These are phyloP conservation scores for Chelonia mydas DNA, from an alignment of 2,797 vertebrate genomes.

Conservation along the genomic window DNA sequence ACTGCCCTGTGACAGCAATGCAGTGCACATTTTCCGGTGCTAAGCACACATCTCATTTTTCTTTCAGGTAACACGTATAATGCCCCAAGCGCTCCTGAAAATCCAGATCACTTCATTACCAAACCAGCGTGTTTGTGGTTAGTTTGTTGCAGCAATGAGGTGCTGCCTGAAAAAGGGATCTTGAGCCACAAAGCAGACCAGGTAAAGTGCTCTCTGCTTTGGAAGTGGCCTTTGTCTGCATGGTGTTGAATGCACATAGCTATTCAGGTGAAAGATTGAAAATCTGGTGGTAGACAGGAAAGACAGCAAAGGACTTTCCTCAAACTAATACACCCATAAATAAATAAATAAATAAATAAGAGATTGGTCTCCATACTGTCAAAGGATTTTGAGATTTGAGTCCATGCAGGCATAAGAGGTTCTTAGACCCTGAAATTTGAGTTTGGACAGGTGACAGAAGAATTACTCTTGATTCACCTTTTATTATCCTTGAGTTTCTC, in stretches of 20 bases:
- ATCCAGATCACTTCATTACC: conserved; percentile 73
- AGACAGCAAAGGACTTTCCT: not conserved
- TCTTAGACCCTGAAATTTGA: not conserved
- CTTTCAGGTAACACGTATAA: conserved; percentile 56
- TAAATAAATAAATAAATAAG: conserved; percentile 15
- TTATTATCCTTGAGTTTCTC: not conserved
- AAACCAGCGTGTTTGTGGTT: conserved; percentile 50
- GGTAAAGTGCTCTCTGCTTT: not conserved
- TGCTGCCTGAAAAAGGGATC: conserved; percentile 65
- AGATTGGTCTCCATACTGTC: not conserved
- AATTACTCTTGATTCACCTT: not conserved
- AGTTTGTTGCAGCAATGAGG: conserved; percentile 65
- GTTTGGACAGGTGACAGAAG: not conserved
- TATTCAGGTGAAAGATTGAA: conserved; percentile 9
- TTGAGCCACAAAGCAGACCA: conserved; percentile 32
- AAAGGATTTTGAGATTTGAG: not conserved
- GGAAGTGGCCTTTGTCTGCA: conserved; percentile 34
- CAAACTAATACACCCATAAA: conserved; percentile 3
- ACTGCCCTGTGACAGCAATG: not conserved
- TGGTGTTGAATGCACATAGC: not conserved
- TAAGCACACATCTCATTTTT: conserved; percentile 64
- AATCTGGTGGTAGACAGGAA: not conserved
- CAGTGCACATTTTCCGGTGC: conserved; percentile 40
- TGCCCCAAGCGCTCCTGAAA: conserved; percentile 41
- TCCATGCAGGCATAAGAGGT: not conserved